Conservation (phyloP, 2,113 vertebrate genomes). For the Xerus inauris region DNA sequence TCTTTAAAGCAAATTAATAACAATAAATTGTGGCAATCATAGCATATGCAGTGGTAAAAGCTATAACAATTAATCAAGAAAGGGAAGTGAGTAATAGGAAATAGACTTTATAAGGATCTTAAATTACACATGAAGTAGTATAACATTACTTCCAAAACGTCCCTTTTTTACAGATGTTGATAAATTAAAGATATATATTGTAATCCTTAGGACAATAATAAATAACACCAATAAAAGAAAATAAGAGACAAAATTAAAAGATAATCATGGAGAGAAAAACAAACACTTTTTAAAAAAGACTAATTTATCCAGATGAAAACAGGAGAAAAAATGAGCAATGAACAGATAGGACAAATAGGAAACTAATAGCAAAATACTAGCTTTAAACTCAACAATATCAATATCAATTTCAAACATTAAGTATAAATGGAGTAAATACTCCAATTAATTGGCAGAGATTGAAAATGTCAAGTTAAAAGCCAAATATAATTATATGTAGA, state of each 20-base stretch:
- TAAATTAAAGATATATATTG: background rate
- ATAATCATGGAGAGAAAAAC: background rate
- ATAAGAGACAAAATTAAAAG: background rate
- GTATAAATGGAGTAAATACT: background rate
- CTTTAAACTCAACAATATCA: background rate
- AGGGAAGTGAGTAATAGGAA: background rate
- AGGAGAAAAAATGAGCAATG: background rate
- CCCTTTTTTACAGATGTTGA: background rate
- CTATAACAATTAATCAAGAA: background rate
- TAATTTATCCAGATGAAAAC: background rate
- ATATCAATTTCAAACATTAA: conserved; percentile 42
- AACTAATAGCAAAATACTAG: conserved; percentile 19
- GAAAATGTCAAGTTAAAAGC: background rate
- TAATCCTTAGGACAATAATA: background rate
- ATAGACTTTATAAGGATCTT: background rate
- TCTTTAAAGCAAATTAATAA: conserved; percentile 3
- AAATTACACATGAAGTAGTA: background rate
- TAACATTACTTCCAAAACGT: background rate
- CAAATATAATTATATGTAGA: background rate
- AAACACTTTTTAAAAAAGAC: background rate
- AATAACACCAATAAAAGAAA: background rate
- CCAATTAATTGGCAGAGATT: background rate
- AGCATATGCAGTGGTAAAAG: background rate
- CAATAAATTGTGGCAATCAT: background rate
- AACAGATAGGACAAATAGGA: background rate